Conservation (phyloP, 2,888 invertebrate species). For the Tridacna crocea region DNA sequence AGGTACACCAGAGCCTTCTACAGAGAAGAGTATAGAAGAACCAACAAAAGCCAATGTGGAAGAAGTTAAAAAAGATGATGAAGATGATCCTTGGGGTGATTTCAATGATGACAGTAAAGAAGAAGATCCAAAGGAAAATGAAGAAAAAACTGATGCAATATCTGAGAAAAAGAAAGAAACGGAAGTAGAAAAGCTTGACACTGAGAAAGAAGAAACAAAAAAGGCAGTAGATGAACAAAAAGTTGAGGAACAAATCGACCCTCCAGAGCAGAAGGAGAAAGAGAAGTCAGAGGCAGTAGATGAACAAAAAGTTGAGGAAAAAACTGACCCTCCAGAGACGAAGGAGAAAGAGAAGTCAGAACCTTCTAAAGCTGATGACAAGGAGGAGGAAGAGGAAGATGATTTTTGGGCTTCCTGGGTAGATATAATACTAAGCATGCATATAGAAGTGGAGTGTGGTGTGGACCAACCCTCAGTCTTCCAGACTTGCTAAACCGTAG, state of each 20-base stretch:
- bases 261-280: neutral
- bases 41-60: neutral
- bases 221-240: constrained; percentile 15
- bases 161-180: neutral
- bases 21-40: constrained; percentile 14
- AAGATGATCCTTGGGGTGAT: neutral
- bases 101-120: neutral
- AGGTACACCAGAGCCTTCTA: neutral
- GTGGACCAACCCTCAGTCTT: constrained; percentile 18
- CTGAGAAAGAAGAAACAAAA: neutral
- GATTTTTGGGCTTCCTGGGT: constrained; percentile 62
- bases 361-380: constrained; percentile 17
- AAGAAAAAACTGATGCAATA: constrained; percentile 12
- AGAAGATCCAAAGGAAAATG: neutral
- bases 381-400: constrained; percentile 49
- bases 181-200: neutral
- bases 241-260: neutral
- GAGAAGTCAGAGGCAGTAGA: neutral
- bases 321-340: neutral
- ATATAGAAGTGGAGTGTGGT: constrained; percentile 36
- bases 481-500: no score
- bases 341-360: constrained; percentile 5
- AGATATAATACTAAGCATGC: constrained; percentile 50
- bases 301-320: constrained; percentile 20
- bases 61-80: constrained; percentile 5